Evolutionary conservation across 2,113 vertebrate genomes (phyloP), one percentile per base, ranked within the genome.

Genomic region (Erythrocebus patas): DNA sequence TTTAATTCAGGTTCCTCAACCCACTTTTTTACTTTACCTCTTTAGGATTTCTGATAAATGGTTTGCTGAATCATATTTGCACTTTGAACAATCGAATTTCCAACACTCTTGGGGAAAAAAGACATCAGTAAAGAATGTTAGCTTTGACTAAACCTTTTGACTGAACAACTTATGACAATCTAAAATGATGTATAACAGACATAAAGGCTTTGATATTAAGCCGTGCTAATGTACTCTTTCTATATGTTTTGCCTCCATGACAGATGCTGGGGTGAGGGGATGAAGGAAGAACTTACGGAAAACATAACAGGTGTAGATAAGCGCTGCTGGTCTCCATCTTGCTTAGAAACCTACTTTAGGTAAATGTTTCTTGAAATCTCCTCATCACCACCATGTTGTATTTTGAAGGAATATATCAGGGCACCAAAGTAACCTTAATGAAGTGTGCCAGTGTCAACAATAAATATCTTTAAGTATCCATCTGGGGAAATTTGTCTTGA

Each of bases 1-100:
- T 98, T 98, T 98, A 98, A 98, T 97, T 98, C 97, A 98, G 96
- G 97, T 98, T 98, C 98, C 98, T 98, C 97, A 96, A 93, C 97
- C 92, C 79, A 98, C 97, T 97, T 98, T 98, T 98, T 98, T 97
- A 98, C 94, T 98, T 98, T 98, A 98, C 98, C 97, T 99, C 98
- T 97, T 98, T 98, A 98, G 98, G 92, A 98, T 98, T 98, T 98
- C 97, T 98, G 98, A 98, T 98, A 99, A 98, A 98, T 98, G 98
- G 93, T 98, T 99, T 99, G 98, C 98, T 98, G 98, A 99, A 98
- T 98, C 98, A 98, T 98, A 98, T 98, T 99, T 99, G 97, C 97
- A 98, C 98, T 98, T 98, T 98, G 98, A 98, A 98, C 98, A 98
- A 99, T 98, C 92, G 93, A 98, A 98, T 98, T 99, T 98, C 98